phyloP scores from a whole-genome alignment of 2,888 invertebrate species.

The Sphaerophoria taeniata region DNA sequence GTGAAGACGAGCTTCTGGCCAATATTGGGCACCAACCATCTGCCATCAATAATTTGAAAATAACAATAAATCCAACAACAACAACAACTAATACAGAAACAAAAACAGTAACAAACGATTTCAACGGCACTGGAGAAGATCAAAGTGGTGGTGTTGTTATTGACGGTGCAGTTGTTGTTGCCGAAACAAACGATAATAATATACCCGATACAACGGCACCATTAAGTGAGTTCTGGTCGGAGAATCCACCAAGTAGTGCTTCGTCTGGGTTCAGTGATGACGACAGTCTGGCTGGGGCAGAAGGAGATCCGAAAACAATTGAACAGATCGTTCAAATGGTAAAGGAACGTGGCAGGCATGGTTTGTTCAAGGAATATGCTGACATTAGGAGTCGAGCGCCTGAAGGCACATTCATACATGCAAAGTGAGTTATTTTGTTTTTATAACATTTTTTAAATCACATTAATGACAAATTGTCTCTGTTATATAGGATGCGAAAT shows the following conservation, averaged over 20 bases:
- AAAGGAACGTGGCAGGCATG: conserved; percentile 90
- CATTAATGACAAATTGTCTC: conserved; percentile 20
- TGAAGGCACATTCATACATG: conserved; percentile 93
- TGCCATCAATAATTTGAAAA: conserved; percentile 70
- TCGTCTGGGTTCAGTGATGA: conserved; percentile 95
- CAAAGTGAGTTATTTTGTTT: conserved; percentile 86
- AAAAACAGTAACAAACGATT: conserved; percentile 69
- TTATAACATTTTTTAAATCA: neutral
- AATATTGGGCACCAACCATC: conserved; percentile 81
- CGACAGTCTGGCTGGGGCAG: conserved; percentile 91
- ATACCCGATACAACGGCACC: conserved; percentile 78
- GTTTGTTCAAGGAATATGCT: conserved; percentile 93
- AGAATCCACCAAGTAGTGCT: conserved; percentile 88
- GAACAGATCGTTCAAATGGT: conserved; percentile 86
- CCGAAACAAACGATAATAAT: conserved; percentile 81
- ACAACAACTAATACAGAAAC: conserved; percentile 62
- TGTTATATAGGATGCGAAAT: conserved; percentile 84
- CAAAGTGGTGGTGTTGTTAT: conserved; percentile 76
- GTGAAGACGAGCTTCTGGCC: conserved; percentile 84
- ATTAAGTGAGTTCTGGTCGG: conserved; percentile 82
- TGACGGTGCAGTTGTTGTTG: conserved; percentile 79
- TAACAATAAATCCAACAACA: conserved; percentile 76
- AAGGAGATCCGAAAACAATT: conserved; percentile 88
- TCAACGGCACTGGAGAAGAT: conserved; percentile 76
- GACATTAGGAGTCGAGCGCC: conserved; percentile 93